A percentile compares a stretch with the other conserved stretches of the same genome.
These are phyloP conservation scores for Rhodinocichla rosea DNA, from an alignment of 2,113 vertebrate genomes.

Conservation along the genomic window DNA sequence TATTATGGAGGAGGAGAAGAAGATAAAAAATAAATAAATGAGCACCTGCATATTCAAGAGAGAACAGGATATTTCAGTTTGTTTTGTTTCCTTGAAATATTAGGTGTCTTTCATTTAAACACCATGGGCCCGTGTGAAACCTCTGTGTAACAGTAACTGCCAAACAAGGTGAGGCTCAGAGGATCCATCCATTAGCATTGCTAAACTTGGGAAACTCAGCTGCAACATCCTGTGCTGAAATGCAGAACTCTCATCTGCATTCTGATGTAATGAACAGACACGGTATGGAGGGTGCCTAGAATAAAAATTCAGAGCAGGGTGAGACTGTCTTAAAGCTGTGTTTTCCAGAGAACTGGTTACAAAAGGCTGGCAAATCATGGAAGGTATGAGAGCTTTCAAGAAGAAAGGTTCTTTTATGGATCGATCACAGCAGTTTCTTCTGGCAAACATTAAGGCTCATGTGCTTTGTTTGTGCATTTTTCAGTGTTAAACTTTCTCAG, in stretches of 20 bases:
- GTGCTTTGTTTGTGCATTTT: neutral
- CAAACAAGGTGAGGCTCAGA: neutral
- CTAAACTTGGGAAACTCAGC: neutral
- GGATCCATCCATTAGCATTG: neutral
- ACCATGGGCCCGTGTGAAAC: neutral
- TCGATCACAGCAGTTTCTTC: neutral
- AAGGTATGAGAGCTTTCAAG: neutral
- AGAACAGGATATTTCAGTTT: neutral
- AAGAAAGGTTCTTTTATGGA: neutral
- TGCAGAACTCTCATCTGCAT: neutral
- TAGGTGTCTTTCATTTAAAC: neutral
- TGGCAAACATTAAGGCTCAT: neutral
- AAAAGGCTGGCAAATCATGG: neutral
- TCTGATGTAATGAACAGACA: neutral
- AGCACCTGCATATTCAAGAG: neutral
- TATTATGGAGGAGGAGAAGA: neutral
- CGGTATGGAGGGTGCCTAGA: neutral
- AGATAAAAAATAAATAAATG: neutral
- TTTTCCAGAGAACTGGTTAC: neutral
- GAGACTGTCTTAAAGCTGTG: neutral
- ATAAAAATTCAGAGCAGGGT: neutral
- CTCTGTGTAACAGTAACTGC: neutral
- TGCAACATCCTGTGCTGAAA: conserved; percentile 9
- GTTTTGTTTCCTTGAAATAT: neutral
- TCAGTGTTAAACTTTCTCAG: neutral